Evolutionary conservation across 2,797 vertebrate genomes (phyloP), one percentile per base, ranked within the genome.

Genomic region (Odontamblyopus rebecca): DNA sequence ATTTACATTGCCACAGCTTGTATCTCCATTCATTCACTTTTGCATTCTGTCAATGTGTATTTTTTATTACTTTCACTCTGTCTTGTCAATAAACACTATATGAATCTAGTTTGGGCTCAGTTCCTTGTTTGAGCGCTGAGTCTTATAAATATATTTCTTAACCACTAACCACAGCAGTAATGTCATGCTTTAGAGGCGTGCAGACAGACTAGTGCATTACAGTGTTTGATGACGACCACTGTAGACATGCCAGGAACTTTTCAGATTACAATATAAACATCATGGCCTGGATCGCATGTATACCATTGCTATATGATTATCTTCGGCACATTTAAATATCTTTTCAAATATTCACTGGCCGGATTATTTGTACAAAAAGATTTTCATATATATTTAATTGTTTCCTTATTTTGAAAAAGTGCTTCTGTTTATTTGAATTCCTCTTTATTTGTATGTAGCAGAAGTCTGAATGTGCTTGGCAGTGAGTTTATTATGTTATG

Each of bases 131-230:
- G 61, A 75, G 67, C 69, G 83, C 62, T 82, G 82, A 75, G 70
- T 41, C 68, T 59, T 68, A 53, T 88, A 76, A 75, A 75, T 77
- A 62, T 77, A 66, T 72, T 54, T 74, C 82, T 87, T 82, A 80
- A 74, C 59, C 44, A 78, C 73, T 70, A 88, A 87, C 82, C 85
- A 76, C 83, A 88, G 88, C 85, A 85, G 87, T 85, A 88, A 77
- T 78, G 81, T 85, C 86, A 90, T 85, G 79, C 81, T 35, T 35
- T 23, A 29, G 69, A 77, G 30, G 68, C 50, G 63, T 80, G 75
- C 75, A 65, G 56, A 81, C 64, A 73, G 67, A 76, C 79, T 77
- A 78, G 72, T 66, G 81, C 75, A 72, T 51, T 77, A 65, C 76
- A 50, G 30, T 61, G 65, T 51, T 18, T 1, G 27, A 51, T n/a